Evolutionary conservation across 2,797 vertebrate genomes (phyloP).

Genomic region (Glossophaga mutica): DNA sequence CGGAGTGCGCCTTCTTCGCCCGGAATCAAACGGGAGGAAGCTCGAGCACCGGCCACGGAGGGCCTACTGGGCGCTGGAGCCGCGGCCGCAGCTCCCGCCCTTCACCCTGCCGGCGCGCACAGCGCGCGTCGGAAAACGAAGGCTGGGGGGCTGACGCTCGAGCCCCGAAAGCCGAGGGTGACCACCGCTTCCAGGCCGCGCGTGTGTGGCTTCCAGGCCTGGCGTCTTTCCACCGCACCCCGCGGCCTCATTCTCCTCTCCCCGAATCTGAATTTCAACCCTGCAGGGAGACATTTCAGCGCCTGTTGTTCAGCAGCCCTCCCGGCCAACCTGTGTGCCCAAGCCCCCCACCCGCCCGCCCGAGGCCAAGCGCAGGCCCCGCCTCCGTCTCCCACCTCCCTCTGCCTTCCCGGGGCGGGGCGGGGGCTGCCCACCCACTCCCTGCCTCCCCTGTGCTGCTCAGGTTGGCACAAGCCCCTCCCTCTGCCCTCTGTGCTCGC

Average conservation of each 20-base stretch:
- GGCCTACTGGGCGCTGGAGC: neutral
- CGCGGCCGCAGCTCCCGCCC: accelerated
- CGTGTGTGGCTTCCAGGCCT: neutral
- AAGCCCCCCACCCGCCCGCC: too few species aligned
- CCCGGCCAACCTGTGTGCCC: neutral
- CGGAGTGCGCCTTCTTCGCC: neutral
- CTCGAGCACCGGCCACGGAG: accelerated
- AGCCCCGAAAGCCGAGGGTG: neutral
- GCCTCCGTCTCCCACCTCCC: accelerated
- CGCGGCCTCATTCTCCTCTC: neutral
- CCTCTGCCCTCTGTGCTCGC: neutral
- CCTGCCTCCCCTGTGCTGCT: neutral
- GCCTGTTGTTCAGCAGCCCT: neutral
- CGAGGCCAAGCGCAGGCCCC: neutral
- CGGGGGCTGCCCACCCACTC: too few species aligned
- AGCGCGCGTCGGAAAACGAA: neutral
- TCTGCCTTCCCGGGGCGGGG: neutral
- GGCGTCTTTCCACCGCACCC: neutral
- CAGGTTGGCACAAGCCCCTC: neutral
- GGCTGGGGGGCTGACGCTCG: neutral
- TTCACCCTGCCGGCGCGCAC: neutral
- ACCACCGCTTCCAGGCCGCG: neutral
- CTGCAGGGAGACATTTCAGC: neutral
- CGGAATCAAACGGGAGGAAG: neutral
- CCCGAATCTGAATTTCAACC: neutral